Conservation (phyloP, 2,113 vertebrate species). For the Spizaetus ornatus region DNA sequence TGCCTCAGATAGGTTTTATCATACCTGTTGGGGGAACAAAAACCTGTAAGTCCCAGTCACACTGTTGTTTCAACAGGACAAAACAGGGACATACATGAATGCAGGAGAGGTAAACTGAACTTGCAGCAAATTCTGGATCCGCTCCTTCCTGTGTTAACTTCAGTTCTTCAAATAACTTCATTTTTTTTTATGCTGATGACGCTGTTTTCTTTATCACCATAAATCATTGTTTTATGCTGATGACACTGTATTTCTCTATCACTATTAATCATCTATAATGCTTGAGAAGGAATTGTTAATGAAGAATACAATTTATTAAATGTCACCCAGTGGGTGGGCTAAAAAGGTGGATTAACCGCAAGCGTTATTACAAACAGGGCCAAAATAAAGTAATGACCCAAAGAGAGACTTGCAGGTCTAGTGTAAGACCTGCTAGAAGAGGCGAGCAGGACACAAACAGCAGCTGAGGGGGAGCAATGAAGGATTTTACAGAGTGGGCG, state of each 20-base stretch:
- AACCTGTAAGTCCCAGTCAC: background rate
- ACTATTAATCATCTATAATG: conserved; percentile 50
- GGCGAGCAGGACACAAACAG: fast-evolving
- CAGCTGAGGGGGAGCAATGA: fast-evolving
- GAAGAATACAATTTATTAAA: conserved; percentile 47
- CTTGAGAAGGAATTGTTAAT: conserved; percentile 38
- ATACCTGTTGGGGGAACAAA: background rate
- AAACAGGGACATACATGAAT: background rate
- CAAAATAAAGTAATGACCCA: background rate
- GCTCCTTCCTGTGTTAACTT: background rate
- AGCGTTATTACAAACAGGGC: background rate
- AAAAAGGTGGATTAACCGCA: background rate
- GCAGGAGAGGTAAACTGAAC: background rate
- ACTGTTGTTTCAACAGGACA: background rate
- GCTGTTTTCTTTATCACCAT: conserved; percentile 24
- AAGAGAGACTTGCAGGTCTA: too few species aligned
- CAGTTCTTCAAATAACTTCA: background rate
- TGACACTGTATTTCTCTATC: conserved; percentile 36
- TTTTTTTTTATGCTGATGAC: conserved; percentile 22
- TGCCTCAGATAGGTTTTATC: background rate
- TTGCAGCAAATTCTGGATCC: background rate
- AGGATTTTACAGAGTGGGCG: background rate
- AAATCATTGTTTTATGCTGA: conserved; percentile 60
- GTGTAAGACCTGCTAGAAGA: background rate
- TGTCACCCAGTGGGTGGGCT: background rate